phyloP scores from a whole-genome alignment of 2,888 invertebrate genomes.

The Lypha dubia region DNA sequence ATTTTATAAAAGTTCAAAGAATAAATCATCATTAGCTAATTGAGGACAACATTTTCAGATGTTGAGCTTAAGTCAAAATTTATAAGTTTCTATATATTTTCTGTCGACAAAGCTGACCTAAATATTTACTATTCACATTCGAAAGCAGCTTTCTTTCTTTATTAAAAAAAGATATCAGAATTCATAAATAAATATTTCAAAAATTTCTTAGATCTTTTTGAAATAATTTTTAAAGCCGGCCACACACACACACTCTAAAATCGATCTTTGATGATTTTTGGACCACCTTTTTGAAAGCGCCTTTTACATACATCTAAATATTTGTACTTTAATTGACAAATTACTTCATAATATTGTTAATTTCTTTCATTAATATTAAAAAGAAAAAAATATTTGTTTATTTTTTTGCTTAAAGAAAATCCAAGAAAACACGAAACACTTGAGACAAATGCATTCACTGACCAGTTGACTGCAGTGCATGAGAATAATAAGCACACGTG shows the following conservation, averaged over 20 bases:
- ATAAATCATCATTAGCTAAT: neutral
- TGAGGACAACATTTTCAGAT: neutral
- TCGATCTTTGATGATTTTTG: no score
- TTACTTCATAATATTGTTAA: neutral
- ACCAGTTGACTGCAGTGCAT: neutral
- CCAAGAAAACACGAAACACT: neutral
- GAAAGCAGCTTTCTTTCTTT: neutral
- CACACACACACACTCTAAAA: no score
- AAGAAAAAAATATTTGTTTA: neutral
- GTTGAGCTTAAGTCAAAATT: neutral
- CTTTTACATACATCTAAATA: neutral
- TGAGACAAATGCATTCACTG: neutral
- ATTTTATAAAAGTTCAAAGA: neutral
- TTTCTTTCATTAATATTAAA: neutral
- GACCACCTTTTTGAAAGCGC: neutral
- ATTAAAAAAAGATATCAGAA: neutral
- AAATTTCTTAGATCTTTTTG: neutral
- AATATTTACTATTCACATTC: neutral
- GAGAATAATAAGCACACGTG: slow-evolving; percentile 35
- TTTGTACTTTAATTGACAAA: neutral
- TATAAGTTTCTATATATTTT: neutral
- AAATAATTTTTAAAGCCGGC: neutral
- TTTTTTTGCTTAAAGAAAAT: neutral
- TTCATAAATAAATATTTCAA: neutral
- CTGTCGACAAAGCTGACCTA: neutral